A percentile compares a stretch with the other conserved stretches of the same genome.
These are phyloP conservation scores for Arctia plantaginis DNA, from an alignment of 2,888 invertebrate genomes.

Conservation along the genomic window DNA sequence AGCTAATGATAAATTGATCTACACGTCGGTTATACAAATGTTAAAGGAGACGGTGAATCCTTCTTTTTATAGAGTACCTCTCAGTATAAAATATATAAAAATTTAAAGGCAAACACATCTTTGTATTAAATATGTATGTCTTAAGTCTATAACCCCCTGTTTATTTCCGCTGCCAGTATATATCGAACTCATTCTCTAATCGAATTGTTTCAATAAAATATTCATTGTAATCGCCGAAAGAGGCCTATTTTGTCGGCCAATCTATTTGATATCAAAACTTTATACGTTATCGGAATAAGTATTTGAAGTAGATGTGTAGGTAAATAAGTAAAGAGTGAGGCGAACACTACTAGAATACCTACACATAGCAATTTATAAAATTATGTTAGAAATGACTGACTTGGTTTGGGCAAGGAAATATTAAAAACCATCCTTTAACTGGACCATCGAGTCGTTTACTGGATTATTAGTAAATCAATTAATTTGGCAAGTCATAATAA, in stretches of 20 bases:
- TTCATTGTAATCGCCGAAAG: slow-evolving; percentile 54
- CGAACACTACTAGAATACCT: not conserved
- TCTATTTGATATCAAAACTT: slow-evolving; percentile 39
- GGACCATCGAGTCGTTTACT: no score
- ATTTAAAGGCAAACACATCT: not conserved
- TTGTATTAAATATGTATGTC: slow-evolving; percentile 2
- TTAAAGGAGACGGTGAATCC: not conserved
- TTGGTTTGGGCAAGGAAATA: not conserved
- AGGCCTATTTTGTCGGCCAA: slow-evolving; percentile 37
- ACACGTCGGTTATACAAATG: not conserved
- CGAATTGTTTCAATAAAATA: slow-evolving; percentile 51
- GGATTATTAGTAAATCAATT: no score
- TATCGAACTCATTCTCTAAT: slow-evolving; percentile 40
- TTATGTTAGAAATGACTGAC: not conserved
- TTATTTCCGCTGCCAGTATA: slow-evolving; percentile 12
- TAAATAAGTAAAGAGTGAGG: not conserved
- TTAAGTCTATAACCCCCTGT: not conserved
- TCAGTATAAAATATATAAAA: not conserved
- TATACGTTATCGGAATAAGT: slow-evolving; percentile 11
- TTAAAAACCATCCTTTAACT: no score
- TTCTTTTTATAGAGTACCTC: not conserved
- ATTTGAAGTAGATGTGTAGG: not conserved
- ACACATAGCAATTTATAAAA: not conserved
- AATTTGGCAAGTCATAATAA: no score
- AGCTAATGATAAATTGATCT: not conserved